Percentiles rank a stretch among this genome's conserved stretches.
phyloP scores from a whole-genome alignment of 2,797 vertebrate genomes.

The Sphaeramia orbicularis region DNA sequence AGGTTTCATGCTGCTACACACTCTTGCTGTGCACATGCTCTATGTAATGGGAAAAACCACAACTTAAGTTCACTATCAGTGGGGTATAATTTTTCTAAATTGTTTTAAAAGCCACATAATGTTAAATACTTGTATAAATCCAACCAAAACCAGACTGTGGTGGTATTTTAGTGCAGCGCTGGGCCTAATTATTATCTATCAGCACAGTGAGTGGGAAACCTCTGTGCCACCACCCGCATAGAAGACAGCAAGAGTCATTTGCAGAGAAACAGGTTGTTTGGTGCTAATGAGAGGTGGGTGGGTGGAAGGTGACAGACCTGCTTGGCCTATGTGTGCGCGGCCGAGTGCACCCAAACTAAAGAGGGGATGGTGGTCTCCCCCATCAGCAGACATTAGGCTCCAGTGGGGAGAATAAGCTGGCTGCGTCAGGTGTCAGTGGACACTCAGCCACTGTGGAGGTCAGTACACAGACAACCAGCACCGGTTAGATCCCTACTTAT shows the following conservation, averaged over 20 bases:
- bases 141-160: constrained; percentile 78
- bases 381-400: constrained; percentile 75
- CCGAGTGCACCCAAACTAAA: constrained; percentile 80
- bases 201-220: constrained; percentile 62
- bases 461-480: constrained; percentile 58
- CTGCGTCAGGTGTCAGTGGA: constrained; percentile 76
- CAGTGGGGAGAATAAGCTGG: constrained; percentile 55
- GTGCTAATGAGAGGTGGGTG: constrained; percentile 69
- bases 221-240: constrained; percentile 70
- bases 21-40: constrained; percentile 71
- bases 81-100: constrained; percentile 85
- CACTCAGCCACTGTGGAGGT: constrained; percentile 62
- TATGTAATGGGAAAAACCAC: constrained; percentile 78
- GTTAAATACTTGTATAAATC: constrained; percentile 83
- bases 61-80: constrained; percentile 81
- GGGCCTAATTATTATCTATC: constrained; percentile 79
- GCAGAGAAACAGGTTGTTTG: constrained; percentile 65
- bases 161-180: constrained; percentile 67
- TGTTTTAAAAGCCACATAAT: constrained; percentile 83
- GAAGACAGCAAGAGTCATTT: constrained; percentile 60
- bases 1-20: constrained; percentile 64
- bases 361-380: constrained; percentile 80
- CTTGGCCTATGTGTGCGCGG: constrained; percentile 66
- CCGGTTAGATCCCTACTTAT: constrained; percentile 72
- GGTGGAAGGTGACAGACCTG: constrained; percentile 67